phyloP scores from a whole-genome alignment of 2,888 invertebrate species.

The Agrotis exclamationis region DNA sequence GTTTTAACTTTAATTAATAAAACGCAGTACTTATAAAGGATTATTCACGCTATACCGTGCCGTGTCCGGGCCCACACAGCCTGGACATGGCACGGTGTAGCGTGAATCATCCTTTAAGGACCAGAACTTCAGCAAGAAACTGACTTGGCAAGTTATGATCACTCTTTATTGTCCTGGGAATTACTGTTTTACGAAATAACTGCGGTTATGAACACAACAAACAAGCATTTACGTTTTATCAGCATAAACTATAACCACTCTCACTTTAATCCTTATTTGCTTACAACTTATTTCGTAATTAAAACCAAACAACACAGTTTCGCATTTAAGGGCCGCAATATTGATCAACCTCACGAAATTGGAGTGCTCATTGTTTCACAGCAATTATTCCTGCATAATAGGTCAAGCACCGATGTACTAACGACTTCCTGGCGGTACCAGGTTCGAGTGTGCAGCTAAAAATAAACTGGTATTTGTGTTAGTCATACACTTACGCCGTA shows the following conservation, averaged over 20 bases:
- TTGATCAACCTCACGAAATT: conserved; percentile 55
- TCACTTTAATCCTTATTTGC: conserved; percentile 32
- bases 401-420: conserved; percentile 78
- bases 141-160: neutral
- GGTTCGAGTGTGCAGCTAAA: conserved; percentile 75
- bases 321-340: conserved; percentile 37
- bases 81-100: too few species aligned
- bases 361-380: conserved; percentile 71
- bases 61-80: too few species aligned
- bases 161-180: neutral
- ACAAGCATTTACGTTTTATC: conserved; percentile 15
- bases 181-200: conserved; percentile 25
- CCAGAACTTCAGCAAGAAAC: conserved; percentile 4
- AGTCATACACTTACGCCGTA: conserved; percentile 69
- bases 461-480: conserved; percentile 72
- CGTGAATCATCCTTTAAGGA: too few species aligned
- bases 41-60: too few species aligned
- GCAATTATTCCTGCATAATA: conserved; percentile 78
- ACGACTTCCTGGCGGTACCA: conserved; percentile 80
- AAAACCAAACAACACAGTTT: conserved; percentile 45
- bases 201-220: conserved; percentile 4
- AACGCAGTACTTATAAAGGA: too few species aligned
- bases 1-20: conserved; percentile 6
- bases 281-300: conserved; percentile 33
- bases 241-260: conserved; percentile 30